Conservation (phyloP, 2,113 vertebrate species). For the Brevimyrus niger region DNA sequence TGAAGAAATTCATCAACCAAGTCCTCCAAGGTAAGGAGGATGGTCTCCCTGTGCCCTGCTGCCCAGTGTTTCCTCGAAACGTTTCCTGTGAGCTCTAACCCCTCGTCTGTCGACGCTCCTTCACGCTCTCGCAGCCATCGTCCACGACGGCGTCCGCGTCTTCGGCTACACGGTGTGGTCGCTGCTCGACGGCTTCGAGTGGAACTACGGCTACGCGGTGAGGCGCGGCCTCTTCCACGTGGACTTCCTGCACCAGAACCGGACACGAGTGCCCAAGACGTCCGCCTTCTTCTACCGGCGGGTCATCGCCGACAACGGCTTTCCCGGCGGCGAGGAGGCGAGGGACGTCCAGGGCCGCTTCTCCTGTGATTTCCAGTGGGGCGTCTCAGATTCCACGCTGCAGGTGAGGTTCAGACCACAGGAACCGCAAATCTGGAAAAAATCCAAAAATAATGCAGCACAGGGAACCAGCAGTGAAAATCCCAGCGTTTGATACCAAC, state of each 20-base stretch:
- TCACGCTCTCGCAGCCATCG: conserved; percentile 61
- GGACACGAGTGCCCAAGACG: conserved; percentile 77
- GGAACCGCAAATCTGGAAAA: not conserved
- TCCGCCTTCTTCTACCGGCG: conserved; percentile 78
- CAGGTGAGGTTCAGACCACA: conserved; percentile 61
- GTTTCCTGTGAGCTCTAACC: not conserved
- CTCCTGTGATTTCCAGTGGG: conserved; percentile 89
- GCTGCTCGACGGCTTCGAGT: conserved; percentile 89
- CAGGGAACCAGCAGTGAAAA: not conserved
- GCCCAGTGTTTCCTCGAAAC: not conserved
- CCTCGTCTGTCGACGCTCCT: not conserved
- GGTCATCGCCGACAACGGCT: conserved; percentile 74
- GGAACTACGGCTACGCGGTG: conserved; percentile 74
- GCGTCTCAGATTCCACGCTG: conserved; percentile 77
- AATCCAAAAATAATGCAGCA: not conserved
- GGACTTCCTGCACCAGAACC: conserved; percentile 66
- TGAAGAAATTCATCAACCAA: conserved; percentile 88
- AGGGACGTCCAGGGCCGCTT: conserved; percentile 62
- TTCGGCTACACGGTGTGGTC: conserved; percentile 90
- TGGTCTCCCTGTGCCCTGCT: not conserved
- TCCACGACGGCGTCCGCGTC: conserved; percentile 69
- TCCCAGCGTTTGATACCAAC: not conserved
- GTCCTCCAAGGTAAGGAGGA: conserved; percentile 76
- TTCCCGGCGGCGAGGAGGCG: conserved; percentile 54
- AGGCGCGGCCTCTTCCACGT: conserved; percentile 84